A percentile compares a stretch with the other conserved stretches of the same genome.
phyloP scores from a whole-genome alignment of 1,140 invertebrate species.

The Apolygus lucorum region DNA sequence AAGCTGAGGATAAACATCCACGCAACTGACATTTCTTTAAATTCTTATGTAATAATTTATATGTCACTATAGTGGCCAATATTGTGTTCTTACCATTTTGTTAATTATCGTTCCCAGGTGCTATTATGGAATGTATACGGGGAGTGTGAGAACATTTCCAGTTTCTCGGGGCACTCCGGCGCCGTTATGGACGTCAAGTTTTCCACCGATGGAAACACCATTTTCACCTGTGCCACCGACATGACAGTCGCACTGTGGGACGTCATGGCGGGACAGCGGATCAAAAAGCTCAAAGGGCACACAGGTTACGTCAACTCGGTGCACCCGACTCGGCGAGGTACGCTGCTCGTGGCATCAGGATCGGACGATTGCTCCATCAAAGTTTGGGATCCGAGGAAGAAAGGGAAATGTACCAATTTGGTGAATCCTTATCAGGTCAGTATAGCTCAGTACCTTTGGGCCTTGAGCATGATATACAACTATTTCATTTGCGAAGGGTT shows the following conservation, averaged over 20 bases:
- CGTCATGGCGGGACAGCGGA: conserved; percentile 69
- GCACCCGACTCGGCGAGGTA: conserved; percentile 70
- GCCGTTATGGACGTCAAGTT: conserved; percentile 94
- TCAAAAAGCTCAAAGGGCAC: conserved; percentile 88
- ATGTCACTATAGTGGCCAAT: too few species aligned
- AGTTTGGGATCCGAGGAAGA: conserved; percentile 82
- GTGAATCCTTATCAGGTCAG: too few species aligned
- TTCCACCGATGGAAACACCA: conserved; percentile 79
- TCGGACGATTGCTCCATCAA: conserved; percentile 91
- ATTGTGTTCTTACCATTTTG: too few species aligned
- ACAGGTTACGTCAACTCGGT: conserved; percentile 81
- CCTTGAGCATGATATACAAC: too few species aligned
- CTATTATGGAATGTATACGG: conserved; percentile 94
- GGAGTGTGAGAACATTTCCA: conserved; percentile 94
- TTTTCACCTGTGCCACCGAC: conserved; percentile 92
- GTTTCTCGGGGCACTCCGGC: conserved; percentile 89
- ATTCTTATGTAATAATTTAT: too few species aligned
- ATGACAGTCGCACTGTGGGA: conserved; percentile 95
- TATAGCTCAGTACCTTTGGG: too few species aligned
- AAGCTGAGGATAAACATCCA: too few species aligned
- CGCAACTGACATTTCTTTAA: too few species aligned
- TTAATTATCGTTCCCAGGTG: neutral
- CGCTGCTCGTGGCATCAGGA: conserved; percentile 81
- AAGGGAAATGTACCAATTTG: too few species aligned
- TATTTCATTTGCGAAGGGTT: too few species aligned